Evolutionary conservation across 2,797 vertebrate species (phyloP).

Genomic region (Rhynchotus rufescens): DNA sequence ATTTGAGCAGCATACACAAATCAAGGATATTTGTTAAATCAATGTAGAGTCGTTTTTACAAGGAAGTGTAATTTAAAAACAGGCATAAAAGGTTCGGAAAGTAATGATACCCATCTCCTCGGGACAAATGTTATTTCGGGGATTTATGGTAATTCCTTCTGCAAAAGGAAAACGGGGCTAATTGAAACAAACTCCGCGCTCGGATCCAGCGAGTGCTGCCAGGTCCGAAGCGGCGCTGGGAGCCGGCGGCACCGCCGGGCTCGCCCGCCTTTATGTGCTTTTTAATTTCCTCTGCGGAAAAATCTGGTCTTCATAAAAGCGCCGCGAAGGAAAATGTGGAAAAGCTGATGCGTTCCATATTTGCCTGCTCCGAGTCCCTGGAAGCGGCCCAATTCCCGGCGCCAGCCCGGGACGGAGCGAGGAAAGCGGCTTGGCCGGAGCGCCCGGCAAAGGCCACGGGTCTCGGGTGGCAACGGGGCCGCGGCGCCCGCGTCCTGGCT

Average conservation of each 20-base stretch:
- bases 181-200: conserved; percentile 79
- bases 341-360: conserved; percentile 90
- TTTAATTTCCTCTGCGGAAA: conserved; percentile 97
- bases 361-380: conserved; percentile 86
- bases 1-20: conserved; percentile 76
- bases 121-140: conserved; percentile 80
- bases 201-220: conserved; percentile 75
- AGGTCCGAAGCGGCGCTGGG: conserved; percentile 82
- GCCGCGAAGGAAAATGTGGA: conserved; percentile 86
- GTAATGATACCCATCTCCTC: conserved; percentile 70
- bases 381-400: conserved; percentile 80
- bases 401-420: conserved; percentile 78
- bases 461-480: too few relatives aligned
- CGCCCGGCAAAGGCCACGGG: not conserved
- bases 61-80: conserved; percentile 70
- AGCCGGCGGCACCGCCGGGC: conserved; percentile 83
- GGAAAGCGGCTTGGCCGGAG: conserved; percentile 70
- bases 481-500: too few relatives aligned
- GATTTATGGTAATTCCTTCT: conserved; percentile 82
- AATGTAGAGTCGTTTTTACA: conserved; percentile 75
- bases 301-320: conserved; percentile 97
- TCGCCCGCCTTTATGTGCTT: conserved; percentile 90
- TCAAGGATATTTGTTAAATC: conserved; percentile 76
- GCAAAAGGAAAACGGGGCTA: conserved; percentile 79
- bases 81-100: conserved; percentile 68